Evolutionary conservation across 1,140 invertebrate species (phyloP).

Genomic region (Drosophila bifasciata): DNA sequence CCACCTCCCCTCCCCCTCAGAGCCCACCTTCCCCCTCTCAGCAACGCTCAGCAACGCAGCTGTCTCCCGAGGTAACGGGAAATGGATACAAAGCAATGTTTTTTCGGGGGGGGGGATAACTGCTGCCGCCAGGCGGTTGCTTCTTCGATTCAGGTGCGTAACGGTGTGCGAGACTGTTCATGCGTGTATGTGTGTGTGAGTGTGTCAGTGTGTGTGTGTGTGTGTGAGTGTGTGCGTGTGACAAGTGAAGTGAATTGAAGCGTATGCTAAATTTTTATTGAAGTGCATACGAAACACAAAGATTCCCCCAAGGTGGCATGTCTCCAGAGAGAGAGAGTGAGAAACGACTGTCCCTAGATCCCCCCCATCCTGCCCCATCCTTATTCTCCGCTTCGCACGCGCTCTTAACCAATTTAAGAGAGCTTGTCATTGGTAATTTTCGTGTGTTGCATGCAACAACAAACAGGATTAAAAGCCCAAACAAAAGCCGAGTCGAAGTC

Average conservation of each 20-base stretch:
- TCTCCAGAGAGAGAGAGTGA: constrained; percentile 47
- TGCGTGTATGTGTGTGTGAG: constrained; percentile 5
- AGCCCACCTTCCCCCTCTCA: background rate
- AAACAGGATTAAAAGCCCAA: no score
- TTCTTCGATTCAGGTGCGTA: constrained; percentile 59
- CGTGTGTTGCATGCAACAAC: no score
- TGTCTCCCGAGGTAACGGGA: constrained; percentile 32
- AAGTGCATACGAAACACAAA: constrained; percentile 78
- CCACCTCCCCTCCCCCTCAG: no score
- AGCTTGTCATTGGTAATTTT: no score
- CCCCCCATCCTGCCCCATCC: constrained; percentile 12
- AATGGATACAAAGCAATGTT: constrained; percentile 78
- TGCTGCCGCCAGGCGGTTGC: constrained; percentile 58
- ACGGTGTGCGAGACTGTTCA: no score
- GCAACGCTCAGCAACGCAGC: no score
- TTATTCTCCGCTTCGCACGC: no score
- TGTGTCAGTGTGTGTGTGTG: constrained; percentile 20
- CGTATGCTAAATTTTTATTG: constrained; percentile 79
- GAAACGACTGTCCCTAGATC: constrained; percentile 45
- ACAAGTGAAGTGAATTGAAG: constrained; percentile 72
- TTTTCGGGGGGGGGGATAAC: constrained; percentile 62
- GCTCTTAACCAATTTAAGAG: no score
- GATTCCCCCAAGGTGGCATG: constrained; percentile 55
- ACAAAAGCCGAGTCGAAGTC: no score
- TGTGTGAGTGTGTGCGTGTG: constrained; percentile 42